Conservation (phyloP, 2,113 vertebrate species). For the Tiliqua scincoides region DNA sequence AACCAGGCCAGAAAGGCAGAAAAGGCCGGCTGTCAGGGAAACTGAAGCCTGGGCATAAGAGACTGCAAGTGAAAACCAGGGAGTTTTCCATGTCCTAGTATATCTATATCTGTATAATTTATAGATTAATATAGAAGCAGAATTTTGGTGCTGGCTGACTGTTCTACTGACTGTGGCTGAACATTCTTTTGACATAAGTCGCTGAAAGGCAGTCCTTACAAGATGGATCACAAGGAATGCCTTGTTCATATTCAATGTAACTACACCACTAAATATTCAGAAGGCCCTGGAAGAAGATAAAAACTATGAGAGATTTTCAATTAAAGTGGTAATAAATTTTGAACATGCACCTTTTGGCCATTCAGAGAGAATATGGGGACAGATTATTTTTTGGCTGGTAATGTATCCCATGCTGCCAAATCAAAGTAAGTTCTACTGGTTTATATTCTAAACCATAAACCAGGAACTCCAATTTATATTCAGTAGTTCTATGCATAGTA, state of each 20-base stretch:
- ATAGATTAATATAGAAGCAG: background rate
- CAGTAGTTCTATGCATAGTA: background rate
- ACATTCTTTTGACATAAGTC: background rate
- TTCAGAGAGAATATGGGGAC: background rate
- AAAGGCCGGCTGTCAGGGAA: too few relatives aligned
- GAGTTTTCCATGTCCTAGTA: too few relatives aligned
- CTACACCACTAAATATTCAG: background rate
- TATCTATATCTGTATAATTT: too few relatives aligned
- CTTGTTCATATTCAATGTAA: background rate
- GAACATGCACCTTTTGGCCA: background rate
- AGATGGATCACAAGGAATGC: background rate
- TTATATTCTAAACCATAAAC: conserved; percentile 14
- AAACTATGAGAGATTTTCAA: background rate
- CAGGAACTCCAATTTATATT: conserved; percentile 6
- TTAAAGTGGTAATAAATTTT: background rate
- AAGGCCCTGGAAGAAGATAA: background rate
- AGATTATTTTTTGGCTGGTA: conserved; percentile 36
- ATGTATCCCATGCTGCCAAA: conserved; percentile 6
- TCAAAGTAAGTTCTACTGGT: conserved; percentile 32
- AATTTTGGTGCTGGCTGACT: background rate
- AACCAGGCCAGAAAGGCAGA: too few relatives aligned
- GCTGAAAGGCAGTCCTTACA: background rate
- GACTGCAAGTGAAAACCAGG: too few relatives aligned
- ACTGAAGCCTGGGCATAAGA: too few relatives aligned
- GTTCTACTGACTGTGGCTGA: too few relatives aligned